These are phyloP conservation scores for Mesorhabditis spiculigera DNA, from an alignment of 2,888 invertebrate genomes.

Conservation along the genomic window DNA sequence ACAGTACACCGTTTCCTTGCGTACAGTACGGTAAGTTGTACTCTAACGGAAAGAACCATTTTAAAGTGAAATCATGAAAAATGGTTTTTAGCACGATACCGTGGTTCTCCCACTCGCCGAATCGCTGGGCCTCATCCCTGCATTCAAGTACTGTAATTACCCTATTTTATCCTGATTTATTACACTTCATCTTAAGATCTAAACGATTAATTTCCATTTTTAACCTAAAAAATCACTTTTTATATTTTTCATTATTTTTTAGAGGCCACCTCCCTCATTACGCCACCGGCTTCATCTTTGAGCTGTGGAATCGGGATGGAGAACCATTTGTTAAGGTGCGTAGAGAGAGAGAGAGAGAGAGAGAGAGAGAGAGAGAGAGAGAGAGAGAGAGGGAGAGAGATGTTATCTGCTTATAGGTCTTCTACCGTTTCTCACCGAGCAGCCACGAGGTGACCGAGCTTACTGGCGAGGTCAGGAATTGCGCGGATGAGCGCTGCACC, in stretches of 20 bases:
- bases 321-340: slow-evolving; percentile 23
- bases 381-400: neutral
- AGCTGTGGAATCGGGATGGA: slow-evolving; percentile 19
- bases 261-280: slow-evolving; percentile 5
- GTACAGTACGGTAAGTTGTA: slow-evolving; percentile 1
- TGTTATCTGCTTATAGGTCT: slow-evolving; percentile 23
- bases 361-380: neutral
- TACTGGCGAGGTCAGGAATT: slow-evolving; percentile 20
- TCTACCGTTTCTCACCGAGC: slow-evolving; percentile 17
- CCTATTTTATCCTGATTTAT: neutral
- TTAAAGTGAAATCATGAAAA: neutral
- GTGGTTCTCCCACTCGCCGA: neutral
- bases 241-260: neutral
- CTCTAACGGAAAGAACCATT: neutral
- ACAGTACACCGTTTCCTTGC: neutral
- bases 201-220: too few species aligned
- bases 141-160: neutral
- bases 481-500: slow-evolving; percentile 16
- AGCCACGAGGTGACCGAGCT: slow-evolving; percentile 14
- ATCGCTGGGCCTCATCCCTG: neutral
- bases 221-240: neutral
- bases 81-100: neutral
- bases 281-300: slow-evolving; percentile 22
- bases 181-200: too few species aligned
- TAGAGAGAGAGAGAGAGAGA: neutral